Evolutionary conservation across 1,140 invertebrate genomes (phyloP), one percentile per base, ranked within the genome.

Genomic region (Cecropterus lyciades): DNA sequence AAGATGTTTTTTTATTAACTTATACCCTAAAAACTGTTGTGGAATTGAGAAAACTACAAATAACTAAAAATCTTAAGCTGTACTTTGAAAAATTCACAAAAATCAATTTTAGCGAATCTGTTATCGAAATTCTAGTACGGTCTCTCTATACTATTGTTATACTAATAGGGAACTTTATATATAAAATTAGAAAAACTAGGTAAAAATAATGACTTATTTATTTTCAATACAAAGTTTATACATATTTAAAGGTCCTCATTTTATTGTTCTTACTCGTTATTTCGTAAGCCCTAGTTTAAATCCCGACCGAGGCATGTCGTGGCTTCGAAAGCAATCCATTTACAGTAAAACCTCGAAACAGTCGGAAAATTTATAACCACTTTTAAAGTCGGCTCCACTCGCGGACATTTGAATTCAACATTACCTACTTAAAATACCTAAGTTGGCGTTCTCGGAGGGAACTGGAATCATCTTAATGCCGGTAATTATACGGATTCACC

Each of bases 401-500:
- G 72, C 72, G 87, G 86, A 87, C 88, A 89, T 88, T 88, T 89
- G 82, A 88, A 91, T 88, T 84, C 77, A 84, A 79, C 83, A 83
- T 87, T 85, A 85, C 79, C 79, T 84, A 82, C 69, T 80, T 80
- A 77, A 79, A 80, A 80, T 77, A 79, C 65, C 70, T 75, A 77
- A 79, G 70, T 77, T 76, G 71, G 75, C 69, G 77, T 79, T 65
- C 68, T 77, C 78, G 76, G 78, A 70, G 83, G 80, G 76, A 81
- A 79, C 75, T 49, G 72, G 85, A 83, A 88, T 91, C 85, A 89
- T 89, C 85, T 89, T 91, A 89, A 91, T 89, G 80, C 82, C 79
- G 65, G 88, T 91, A 91, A 91, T 91, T 91, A 91, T 88, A 87
- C 87, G 80, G 88, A 91, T 89, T 88, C 80, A 72, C 42, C 75